Evolutionary conservation across 2,113 vertebrate genomes (phyloP).

Genomic region (Xiphophorus couchianus): DNA sequence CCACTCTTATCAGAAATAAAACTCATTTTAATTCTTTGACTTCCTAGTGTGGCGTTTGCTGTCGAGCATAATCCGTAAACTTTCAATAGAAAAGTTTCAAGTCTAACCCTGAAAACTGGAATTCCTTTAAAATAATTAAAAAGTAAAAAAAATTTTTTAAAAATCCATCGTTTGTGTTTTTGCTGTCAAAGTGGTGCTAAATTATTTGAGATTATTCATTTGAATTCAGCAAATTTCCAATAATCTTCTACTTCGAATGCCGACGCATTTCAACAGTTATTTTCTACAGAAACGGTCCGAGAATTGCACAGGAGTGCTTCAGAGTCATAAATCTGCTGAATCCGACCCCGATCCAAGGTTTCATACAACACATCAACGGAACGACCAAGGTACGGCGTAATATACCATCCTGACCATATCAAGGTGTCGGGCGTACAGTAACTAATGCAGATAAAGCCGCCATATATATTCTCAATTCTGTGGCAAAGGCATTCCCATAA

Average conservation of each 20-base stretch:
- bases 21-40: too few species aligned
- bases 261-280: not conserved
- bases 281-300: not conserved
- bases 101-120: too few species aligned
- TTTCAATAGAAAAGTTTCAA: too few species aligned
- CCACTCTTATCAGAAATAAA: too few species aligned
- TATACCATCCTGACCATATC: constrained; percentile 22
- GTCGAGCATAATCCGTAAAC: too few species aligned
- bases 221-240: too few species aligned
- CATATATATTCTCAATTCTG: constrained; percentile 23
- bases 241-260: not conserved
- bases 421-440: constrained; percentile 14
- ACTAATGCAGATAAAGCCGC: constrained; percentile 34
- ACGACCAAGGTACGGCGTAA: constrained; percentile 1
- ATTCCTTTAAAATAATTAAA: too few species aligned
- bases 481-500: constrained; percentile 19
- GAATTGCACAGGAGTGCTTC: not conserved
- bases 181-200: too few species aligned
- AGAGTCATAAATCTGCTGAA: not conserved
- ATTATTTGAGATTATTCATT: too few species aligned
- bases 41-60: too few species aligned
- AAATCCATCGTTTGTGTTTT: too few species aligned
- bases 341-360: not conserved
- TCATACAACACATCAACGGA: constrained; percentile 8
- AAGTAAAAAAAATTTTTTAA: too few species aligned